Evolutionary conservation across 2,113 vertebrate genomes (phyloP).

Genomic region (Aegithalos caudatus): DNA sequence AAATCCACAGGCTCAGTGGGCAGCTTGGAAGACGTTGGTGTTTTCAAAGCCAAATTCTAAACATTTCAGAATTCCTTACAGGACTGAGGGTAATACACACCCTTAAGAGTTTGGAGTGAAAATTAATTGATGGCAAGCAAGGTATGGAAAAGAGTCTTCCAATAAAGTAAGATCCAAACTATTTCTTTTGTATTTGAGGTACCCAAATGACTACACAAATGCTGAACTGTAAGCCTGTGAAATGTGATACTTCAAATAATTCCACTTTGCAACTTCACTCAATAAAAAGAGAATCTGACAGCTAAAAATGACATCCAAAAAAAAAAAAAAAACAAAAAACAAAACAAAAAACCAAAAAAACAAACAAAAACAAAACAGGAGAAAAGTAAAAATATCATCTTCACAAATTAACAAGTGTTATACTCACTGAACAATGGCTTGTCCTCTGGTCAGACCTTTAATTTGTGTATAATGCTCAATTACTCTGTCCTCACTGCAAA

Average conservation of each 20-base stretch:
- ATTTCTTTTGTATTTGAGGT: background rate
- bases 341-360: no score
- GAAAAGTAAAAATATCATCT: background rate
- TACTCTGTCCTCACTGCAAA: constrained; percentile 90
- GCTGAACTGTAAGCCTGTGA: background rate
- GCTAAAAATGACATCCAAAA: background rate
- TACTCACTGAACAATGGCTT: constrained; percentile 96
- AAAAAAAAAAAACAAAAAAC: no score
- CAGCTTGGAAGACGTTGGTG: background rate
- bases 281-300: background rate
- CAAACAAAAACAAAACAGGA: background rate
- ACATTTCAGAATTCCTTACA: background rate
- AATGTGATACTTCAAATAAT: background rate
- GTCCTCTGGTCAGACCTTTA: constrained; percentile 91
- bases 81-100: background rate
- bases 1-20: background rate
- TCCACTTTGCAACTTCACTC: background rate
- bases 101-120: background rate
- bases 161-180: background rate
- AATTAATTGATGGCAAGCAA: background rate
- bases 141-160: background rate
- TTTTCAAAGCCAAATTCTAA: background rate
- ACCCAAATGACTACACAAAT: background rate
- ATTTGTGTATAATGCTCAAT: constrained; percentile 90
- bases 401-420: background rate